Conservation (phyloP, 2,888 invertebrate species). For the Scaptomyza polygonia region DNA sequence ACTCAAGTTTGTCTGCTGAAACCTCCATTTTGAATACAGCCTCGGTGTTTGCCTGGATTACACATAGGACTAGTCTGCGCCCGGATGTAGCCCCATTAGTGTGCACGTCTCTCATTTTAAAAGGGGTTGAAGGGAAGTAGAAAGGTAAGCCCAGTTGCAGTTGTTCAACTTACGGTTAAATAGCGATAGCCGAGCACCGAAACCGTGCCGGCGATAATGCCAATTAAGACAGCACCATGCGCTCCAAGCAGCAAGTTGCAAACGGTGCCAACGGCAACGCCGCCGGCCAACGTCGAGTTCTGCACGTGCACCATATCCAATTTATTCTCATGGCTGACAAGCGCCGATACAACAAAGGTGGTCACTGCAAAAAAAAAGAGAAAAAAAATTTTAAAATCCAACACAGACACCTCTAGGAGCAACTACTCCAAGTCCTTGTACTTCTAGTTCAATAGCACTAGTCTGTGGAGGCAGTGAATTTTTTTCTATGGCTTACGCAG, state of each 20-base stretch:
- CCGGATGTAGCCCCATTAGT: constrained; percentile 45
- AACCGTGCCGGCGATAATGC: constrained; percentile 90
- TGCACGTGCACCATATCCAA: constrained; percentile 97
- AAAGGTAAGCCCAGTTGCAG: constrained; percentile 1
- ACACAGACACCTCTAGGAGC: background rate
- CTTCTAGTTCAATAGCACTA: background rate
- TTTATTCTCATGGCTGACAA: constrained; percentile 90
- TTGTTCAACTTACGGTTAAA: constrained; percentile 87
- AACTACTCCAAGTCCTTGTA: background rate
- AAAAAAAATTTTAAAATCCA: background rate
- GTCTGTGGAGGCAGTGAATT: background rate
- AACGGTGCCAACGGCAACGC: constrained; percentile 95
- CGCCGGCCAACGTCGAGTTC: constrained; percentile 96
- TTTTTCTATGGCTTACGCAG: background rate
- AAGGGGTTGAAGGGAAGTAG: background rate
- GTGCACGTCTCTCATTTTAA: constrained; percentile 18
- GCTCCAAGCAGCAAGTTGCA: constrained; percentile 93
- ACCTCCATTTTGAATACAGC: constrained; percentile 53
- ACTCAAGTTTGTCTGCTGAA: background rate
- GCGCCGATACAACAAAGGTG: constrained; percentile 92
- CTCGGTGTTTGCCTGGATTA: constrained; percentile 44
- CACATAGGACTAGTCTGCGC: too few relatives aligned
- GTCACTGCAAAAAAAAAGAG: constrained; percentile 85
- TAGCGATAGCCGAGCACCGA: constrained; percentile 93
- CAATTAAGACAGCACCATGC: constrained; percentile 92